A percentile compares a stretch with the other conserved stretches of the same genome.
These are phyloP conservation scores for Anarsia innoxiella DNA, from an alignment of 2,888 invertebrate species.

Conservation along the genomic window DNA sequence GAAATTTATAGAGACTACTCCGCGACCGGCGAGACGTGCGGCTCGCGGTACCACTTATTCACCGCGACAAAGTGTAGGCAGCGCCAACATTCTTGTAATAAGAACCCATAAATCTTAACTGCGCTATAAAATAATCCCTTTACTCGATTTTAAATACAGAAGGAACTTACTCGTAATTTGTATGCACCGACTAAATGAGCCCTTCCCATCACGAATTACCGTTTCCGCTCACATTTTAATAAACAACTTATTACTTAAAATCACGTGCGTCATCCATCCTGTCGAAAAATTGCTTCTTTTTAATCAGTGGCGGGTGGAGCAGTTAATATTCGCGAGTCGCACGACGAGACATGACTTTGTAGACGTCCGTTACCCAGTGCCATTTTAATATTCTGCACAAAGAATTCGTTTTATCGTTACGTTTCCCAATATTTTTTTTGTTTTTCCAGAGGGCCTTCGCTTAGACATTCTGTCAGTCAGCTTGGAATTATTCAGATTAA, in stretches of 20 bases:
- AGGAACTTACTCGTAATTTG: constrained; percentile 54
- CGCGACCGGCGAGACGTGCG: constrained; percentile 24
- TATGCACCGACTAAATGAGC: constrained; percentile 48
- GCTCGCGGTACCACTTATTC: constrained; percentile 31
- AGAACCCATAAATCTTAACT: constrained; percentile 44
- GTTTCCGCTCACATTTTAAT: constrained; percentile 65
- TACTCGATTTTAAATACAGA: constrained; percentile 54
- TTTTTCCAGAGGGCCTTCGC: constrained; percentile 38
- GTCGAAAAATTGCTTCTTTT: constrained; percentile 60
- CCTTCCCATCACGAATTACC: constrained; percentile 67
- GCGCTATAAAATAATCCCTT: constrained; percentile 44
- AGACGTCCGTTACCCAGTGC: constrained; percentile 33
- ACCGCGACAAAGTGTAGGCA: constrained; percentile 36
- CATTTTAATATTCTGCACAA: constrained; percentile 58
- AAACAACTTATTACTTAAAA: constrained; percentile 54
- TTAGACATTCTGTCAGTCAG: constrained; percentile 65
- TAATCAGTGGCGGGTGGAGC: constrained; percentile 59
- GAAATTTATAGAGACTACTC: constrained; percentile 51
- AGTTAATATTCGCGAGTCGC: constrained; percentile 53
- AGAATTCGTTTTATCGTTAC: constrained; percentile 49
- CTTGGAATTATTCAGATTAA: constrained; percentile 68
- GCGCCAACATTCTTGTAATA: constrained; percentile 41
- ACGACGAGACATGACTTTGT: constrained; percentile 40
- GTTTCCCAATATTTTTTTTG: constrained; percentile 50
- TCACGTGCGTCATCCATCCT: constrained; percentile 64